Base-by-base conservation (phyloP, 2,888 invertebrate genomes). In the Ornithoptera alexandrae region DNA sequence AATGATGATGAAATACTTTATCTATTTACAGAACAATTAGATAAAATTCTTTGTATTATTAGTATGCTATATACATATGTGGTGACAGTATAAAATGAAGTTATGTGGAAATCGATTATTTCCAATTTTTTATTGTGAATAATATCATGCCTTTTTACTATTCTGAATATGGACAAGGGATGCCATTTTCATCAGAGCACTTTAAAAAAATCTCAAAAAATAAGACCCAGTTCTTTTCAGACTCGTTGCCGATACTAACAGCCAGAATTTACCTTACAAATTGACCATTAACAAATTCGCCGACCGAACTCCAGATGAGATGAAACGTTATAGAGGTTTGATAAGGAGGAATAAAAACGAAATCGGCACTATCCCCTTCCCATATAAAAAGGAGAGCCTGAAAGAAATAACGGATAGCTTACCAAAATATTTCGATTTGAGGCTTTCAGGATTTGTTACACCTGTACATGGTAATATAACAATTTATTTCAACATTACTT, bases 241-340 rank as follows among this genome's bases (percentile, higher is more conserved):
- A 67, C 70, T 78, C 2, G 76, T 89, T 3, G 71, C 75, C 6
- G 72, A 75, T 17, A 81, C 75, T 39, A 89, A 88, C 62, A 77
- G 78, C 8, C 77, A 79, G 62, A 85, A 88, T 36, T 77, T 81
- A 30, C 79, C 83, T 3, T 90, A 83, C 73, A 88, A 82, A 71
- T 80, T 89, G 0, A 70, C 80, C 2, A 74, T 90, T 17, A 90
- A 88, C 71, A 75, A 87, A n/a, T 85, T 90, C 56, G 78, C 88
- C 60, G 90, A 90, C 66, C 84, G 81, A 30, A 87, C 87, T 22
- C 80, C 80, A 3, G 74, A 83, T 63, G 90, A 90, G 75, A 78
- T 86, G 79, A 74, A 74, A 15, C 83, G 73, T 53, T 74, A 78
- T 69, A 85, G 70, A 70, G 87, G 88, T 24, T 74, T 86, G 17